A percentile compares a stretch with the other conserved stretches of the same genome.
Evolutionary conservation across 2,113 vertebrate genomes (phyloP).

Genomic region (Esox niger): DNA sequence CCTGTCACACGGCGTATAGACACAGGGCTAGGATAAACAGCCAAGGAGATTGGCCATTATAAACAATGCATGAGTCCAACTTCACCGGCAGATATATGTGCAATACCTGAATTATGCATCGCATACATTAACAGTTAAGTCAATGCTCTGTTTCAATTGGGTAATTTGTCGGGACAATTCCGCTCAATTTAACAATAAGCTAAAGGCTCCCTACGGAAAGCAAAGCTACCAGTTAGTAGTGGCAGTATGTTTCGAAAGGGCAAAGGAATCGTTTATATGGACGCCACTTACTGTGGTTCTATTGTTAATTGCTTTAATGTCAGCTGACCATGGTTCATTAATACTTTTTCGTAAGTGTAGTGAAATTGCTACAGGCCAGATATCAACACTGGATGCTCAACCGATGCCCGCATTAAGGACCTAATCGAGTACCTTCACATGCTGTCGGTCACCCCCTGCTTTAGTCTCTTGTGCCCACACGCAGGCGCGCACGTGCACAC

Average conservation of each 20-base stretch:
- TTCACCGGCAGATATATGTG: constrained; percentile 48
- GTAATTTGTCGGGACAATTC: constrained; percentile 29
- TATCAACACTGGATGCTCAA: constrained; percentile 29
- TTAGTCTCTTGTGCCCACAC: too few species aligned
- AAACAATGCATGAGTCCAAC: constrained; percentile 49
- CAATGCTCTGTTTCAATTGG: constrained; percentile 15
- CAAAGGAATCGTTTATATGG: neutral
- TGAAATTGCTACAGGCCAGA: too few species aligned
- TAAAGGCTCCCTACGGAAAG: constrained; percentile 18
- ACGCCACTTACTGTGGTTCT: constrained; percentile 21
- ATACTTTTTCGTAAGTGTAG: neutral
- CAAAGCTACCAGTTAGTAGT: constrained; percentile 4
- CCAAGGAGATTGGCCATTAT: constrained; percentile 36
- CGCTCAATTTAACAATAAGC: constrained; percentile 29
- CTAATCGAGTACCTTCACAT: too few species aligned
- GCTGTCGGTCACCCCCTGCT: too few species aligned
- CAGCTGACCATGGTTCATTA: constrained; percentile 22
- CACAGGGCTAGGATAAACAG: neutral
- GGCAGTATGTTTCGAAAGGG: neutral
- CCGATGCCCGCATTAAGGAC: too few species aligned
- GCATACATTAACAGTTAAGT: constrained; percentile 50
- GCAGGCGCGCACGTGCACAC: neutral
- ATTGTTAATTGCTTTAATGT: constrained; percentile 29
- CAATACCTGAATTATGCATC: constrained; percentile 57
- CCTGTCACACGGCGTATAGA: neutral